phyloP scores from a whole-genome alignment of 2,113 vertebrate genomes.

The Arizona elegans region DNA sequence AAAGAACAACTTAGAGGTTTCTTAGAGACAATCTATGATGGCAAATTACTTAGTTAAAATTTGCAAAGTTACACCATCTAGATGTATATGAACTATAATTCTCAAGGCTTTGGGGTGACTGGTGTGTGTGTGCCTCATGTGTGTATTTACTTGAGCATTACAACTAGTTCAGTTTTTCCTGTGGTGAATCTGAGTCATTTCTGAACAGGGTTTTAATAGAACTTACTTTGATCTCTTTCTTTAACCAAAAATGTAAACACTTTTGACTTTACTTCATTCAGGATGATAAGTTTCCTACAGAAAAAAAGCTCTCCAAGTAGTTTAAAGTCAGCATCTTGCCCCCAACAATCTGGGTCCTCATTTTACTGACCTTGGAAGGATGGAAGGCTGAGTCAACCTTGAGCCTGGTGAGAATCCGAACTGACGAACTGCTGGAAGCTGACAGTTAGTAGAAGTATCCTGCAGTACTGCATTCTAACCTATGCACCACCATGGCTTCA shows the following conservation, averaged over 20 bases:
- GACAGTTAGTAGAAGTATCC: too few relatives aligned
- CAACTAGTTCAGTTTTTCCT: not conserved
- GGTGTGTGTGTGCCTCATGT: not conserved
- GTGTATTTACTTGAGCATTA: not conserved
- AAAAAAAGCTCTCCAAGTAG: not conserved
- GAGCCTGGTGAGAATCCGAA: too few relatives aligned
- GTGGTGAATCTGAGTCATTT: not conserved
- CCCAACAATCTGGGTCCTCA: too few relatives aligned
- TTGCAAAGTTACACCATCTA: not conserved
- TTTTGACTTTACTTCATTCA: not conserved
- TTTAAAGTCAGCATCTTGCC: too few relatives aligned
- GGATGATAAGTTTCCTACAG: not conserved
- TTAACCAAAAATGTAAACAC: not conserved
- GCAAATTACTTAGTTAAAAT: not conserved
- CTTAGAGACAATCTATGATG: not conserved
- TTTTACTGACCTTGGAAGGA: too few relatives aligned
- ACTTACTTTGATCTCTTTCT: not conserved
- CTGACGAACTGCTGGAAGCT: too few relatives aligned
- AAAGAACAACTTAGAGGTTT: not conserved
- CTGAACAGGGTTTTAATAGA: not conserved
- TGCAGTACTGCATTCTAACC: too few relatives aligned
- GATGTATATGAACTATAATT: not conserved
- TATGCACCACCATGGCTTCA: not conserved
- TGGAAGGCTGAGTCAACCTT: too few relatives aligned
- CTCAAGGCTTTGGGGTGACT: not conserved